Evolutionary conservation across 2,113 vertebrate genomes (phyloP), one percentile per base, ranked within the genome.

Genomic region (Vidua chalybeata): DNA sequence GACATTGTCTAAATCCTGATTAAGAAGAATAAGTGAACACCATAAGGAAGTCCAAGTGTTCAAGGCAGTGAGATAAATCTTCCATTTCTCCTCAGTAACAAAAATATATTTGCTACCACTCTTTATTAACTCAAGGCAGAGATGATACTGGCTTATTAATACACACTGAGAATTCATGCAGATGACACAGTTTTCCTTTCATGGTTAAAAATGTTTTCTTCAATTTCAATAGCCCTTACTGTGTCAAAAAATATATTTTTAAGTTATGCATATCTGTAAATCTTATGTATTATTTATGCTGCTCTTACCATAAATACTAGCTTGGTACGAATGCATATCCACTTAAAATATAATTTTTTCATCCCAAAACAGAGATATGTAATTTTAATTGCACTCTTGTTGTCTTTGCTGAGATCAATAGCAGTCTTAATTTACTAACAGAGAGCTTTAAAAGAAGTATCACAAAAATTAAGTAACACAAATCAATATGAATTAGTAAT

Each of bases 351-450:
- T 80, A 82, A 69, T 92, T n/a, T 89, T 94, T 95, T 91, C 41
- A 35, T 64, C 54, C 61, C 84, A 77, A 81, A 87, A 31, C 23
- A 77, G 59, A 87, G 55, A 66, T 81, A 61, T 59, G 54, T 82
- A 85, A 93, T 84, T 87, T 91, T 96, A 97, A 96, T 93, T 95
- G 62, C 72, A 78, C 93, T 95, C 61, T 24, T 97, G 72, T 92
- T 96, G 90, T 91, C 90, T 87, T 96, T 64, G 10, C 15, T 72
- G 75, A 95, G 90, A 97, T 97, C 94, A 94, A 96, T 95, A 97
- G 37, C 59, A 78, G 62, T 90, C 87, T 83, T 95, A 97, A 97
- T 97, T 97, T 98, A 96, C 94, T 94, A 96, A 92, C 55, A 92
- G 76, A 97, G 96, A 97, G 93, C 79, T 91, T 84, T 52, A 92